These are phyloP conservation scores for Bubo bubo DNA, from an alignment of 2,113 vertebrate species.

Conservation along the genomic window DNA sequence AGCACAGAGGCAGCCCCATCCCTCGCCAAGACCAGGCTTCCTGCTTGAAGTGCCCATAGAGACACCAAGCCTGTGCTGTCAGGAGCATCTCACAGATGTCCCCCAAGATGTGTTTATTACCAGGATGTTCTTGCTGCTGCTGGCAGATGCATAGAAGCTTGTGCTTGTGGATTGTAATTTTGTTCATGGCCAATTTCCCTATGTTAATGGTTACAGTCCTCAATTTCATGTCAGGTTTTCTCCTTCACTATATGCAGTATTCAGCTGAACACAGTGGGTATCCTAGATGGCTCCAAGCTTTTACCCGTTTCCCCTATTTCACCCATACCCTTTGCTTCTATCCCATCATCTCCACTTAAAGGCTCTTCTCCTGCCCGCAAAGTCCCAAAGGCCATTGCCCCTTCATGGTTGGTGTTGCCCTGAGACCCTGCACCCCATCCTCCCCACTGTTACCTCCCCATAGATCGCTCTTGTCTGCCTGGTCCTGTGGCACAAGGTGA, in stretches of 20 bases:
- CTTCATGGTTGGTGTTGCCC: not conserved
- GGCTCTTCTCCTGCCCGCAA: not conserved
- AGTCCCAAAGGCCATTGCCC: not conserved
- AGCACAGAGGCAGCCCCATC: not conserved
- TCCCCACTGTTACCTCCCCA: not conserved
- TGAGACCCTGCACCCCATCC: not conserved
- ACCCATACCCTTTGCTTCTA: not conserved
- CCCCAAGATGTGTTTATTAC: not conserved
- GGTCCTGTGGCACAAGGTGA: not conserved
- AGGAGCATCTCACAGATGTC: not conserved
- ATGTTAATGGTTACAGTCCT: not conserved
- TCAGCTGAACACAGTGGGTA: not conserved
- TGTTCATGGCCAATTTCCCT: conserved; percentile 40
- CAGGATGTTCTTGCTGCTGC: not conserved
- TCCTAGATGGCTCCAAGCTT: not conserved
- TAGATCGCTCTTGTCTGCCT: not conserved
- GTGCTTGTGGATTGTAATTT: not conserved
- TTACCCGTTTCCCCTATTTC: not conserved
- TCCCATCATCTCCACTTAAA: not conserved
- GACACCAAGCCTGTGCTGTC: not conserved
- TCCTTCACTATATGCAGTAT: not conserved
- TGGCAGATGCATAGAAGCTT: not conserved
- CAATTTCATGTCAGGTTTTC: conserved; percentile 3
- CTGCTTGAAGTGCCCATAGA: fast-evolving
- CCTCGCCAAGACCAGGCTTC: fast-evolving